phyloP scores from a whole-genome alignment of 2,888 invertebrate genomes.

The Molorchus minor region DNA sequence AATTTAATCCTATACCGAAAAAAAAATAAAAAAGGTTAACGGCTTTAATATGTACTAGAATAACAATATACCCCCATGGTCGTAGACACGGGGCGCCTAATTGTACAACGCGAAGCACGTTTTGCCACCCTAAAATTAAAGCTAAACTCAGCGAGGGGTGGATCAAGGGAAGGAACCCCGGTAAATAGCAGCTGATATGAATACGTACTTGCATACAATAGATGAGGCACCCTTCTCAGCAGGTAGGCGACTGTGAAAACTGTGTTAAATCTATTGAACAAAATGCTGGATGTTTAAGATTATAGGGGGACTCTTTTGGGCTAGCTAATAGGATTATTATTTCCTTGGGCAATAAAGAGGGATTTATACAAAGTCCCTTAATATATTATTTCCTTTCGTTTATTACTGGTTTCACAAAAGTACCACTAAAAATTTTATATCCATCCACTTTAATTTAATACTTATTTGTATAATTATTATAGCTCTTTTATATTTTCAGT shows the following conservation, averaged over 20 bases:
- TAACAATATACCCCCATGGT: slow-evolving; percentile 35
- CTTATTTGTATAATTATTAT: no score
- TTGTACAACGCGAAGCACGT: slow-evolving; percentile 51
- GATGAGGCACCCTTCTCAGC: slow-evolving; percentile 7
- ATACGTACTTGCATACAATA: slow-evolving; percentile 13
- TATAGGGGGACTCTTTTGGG: slow-evolving; percentile 1
- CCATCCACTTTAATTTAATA: no score
- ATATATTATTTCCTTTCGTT: no score
- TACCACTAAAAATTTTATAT: no score
- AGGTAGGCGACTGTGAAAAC: slow-evolving; percentile 21
- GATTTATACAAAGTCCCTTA: no score
- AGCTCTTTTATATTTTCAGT: no score
- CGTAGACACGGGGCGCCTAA: slow-evolving; percentile 51
- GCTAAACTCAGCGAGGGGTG: slow-evolving; percentile 51
- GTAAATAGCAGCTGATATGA: slow-evolving; percentile 24
- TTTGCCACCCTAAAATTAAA: slow-evolving; percentile 55
- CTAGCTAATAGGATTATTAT: slow-evolving; percentile 14
- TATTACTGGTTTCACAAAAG: no score
- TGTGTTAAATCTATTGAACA: slow-evolving; percentile 24
- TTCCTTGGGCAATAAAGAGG: no score
- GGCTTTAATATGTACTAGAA: slow-evolving; percentile 13
- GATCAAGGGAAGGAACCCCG: slow-evolving; percentile 44
- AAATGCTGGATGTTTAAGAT: slow-evolving; percentile 22
- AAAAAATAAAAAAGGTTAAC: slow-evolving; percentile 18
- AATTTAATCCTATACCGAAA: no score